Conservation (phyloP, 2,888 invertebrate genomes). For the Hyppa rectilinea region DNA sequence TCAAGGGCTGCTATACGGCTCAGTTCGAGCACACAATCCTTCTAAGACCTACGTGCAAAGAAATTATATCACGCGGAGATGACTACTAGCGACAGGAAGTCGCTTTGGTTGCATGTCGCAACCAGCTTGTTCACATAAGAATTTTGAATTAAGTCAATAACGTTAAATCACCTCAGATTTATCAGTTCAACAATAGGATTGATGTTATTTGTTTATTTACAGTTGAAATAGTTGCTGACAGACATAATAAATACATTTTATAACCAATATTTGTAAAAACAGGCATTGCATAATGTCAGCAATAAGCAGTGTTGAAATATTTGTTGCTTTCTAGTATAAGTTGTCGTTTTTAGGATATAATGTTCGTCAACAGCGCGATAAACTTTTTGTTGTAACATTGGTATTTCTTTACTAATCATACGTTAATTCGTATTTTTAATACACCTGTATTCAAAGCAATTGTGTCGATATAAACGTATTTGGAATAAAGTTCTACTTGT, state of each 20-base stretch:
- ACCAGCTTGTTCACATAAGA: constrained; percentile 39
- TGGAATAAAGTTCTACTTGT: constrained; percentile 70
- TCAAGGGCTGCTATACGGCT: constrained; percentile 99
- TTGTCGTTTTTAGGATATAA: constrained; percentile 41
- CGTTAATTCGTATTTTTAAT: constrained; percentile 63
- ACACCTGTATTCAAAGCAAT: constrained; percentile 66
- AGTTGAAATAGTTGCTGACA: constrained; percentile 40
- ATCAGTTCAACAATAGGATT: constrained; percentile 40
- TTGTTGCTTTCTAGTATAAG: constrained; percentile 51
- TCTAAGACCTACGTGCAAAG: constrained; percentile 99
- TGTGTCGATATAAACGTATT: constrained; percentile 69
- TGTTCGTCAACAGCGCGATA: constrained; percentile 42
- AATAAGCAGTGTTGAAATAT: constrained; percentile 38
- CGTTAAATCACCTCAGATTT: constrained; percentile 34
- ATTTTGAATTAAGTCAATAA: constrained; percentile 44
- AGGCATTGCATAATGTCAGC: constrained; percentile 32
- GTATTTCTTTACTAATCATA: constrained; percentile 66
- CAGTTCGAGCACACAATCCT: constrained; percentile 99
- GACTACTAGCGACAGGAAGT: constrained; percentile 93
- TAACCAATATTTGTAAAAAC: constrained; percentile 49
- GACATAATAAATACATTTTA: constrained; percentile 41
- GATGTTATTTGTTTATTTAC: constrained; percentile 32
- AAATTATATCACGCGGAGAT: constrained; percentile 98
- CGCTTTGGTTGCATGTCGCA: constrained; percentile 22
- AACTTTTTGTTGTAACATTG: constrained; percentile 60